Evolutionary conservation across 2,797 vertebrate species (phyloP).

Genomic region (Saxicola maurus): DNA sequence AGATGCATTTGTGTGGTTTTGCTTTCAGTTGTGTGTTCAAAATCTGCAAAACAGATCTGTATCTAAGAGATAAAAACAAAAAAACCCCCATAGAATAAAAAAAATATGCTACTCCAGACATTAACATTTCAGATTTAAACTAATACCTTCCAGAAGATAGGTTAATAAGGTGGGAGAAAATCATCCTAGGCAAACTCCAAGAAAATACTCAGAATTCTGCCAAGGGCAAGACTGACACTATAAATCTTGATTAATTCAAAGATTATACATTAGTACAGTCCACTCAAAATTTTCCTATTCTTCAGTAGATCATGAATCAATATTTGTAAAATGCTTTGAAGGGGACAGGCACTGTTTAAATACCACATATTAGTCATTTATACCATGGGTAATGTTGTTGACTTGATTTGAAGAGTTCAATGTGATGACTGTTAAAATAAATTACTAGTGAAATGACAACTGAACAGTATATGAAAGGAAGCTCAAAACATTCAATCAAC

Average conservation of each 20-base stretch:
- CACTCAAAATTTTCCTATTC: background rate
- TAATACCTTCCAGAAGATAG: background rate
- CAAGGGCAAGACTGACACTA: background rate
- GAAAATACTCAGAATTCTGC: background rate
- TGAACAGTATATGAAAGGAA: background rate
- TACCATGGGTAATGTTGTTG: background rate
- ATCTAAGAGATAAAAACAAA: background rate
- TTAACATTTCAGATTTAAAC: background rate
- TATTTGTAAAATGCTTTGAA: constrained; percentile 22
- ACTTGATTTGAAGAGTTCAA: background rate
- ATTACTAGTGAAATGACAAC: background rate
- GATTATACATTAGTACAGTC: background rate
- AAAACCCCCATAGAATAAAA: background rate
- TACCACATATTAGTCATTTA: background rate
- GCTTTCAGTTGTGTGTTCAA: background rate
- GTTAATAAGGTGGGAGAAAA: background rate
- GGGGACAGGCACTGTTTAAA: background rate
- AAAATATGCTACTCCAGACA: background rate
- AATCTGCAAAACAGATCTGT: background rate
- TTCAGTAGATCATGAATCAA: background rate
- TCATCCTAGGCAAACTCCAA: background rate
- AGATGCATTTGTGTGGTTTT: background rate
- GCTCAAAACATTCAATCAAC: background rate
- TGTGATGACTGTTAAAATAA: background rate
- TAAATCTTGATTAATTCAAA: background rate